Conservation (phyloP, 2,888 invertebrate genomes). For the Dynastes grantii region DNA sequence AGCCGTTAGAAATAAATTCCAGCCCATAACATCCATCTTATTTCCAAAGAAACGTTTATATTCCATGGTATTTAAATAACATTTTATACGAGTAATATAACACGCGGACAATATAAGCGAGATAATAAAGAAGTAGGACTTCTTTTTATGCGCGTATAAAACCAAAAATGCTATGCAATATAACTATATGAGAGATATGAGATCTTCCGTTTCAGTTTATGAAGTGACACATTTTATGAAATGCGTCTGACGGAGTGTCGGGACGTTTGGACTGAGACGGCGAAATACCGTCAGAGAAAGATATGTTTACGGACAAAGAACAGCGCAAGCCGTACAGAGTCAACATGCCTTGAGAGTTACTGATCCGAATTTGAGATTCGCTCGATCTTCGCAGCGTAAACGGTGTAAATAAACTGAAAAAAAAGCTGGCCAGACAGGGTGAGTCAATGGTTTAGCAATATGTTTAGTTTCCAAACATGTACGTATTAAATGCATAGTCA, state of each 20-base stretch:
- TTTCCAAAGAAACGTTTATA: neutral
- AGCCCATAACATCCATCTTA: neutral
- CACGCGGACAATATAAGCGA: constrained; percentile 17
- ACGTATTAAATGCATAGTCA: too few species aligned
- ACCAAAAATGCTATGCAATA: constrained; percentile 9
- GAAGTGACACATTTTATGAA: constrained; percentile 19
- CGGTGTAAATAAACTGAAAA: too few species aligned
- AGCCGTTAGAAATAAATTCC: too few species aligned
- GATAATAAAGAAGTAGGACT: neutral
- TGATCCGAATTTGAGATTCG: too few species aligned
- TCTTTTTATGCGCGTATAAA: constrained; percentile 22
- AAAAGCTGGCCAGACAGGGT: too few species aligned
- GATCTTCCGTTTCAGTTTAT: constrained; percentile 23
- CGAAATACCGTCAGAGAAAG: neutral
- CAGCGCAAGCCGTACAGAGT: too few species aligned
- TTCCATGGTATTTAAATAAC: constrained; percentile 21
- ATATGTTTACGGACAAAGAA: neutral
- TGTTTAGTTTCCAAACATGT: too few species aligned
- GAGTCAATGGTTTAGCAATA: too few species aligned
- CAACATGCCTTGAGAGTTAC: too few species aligned
- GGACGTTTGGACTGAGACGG: neutral
- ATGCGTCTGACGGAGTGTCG: neutral
- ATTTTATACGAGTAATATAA: constrained; percentile 16
- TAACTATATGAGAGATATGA: constrained; percentile 18
- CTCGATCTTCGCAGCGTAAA: too few species aligned